phyloP scores from a whole-genome alignment of 1,140 invertebrate species.

The Hermatobates lingyangjiaoensis region DNA sequence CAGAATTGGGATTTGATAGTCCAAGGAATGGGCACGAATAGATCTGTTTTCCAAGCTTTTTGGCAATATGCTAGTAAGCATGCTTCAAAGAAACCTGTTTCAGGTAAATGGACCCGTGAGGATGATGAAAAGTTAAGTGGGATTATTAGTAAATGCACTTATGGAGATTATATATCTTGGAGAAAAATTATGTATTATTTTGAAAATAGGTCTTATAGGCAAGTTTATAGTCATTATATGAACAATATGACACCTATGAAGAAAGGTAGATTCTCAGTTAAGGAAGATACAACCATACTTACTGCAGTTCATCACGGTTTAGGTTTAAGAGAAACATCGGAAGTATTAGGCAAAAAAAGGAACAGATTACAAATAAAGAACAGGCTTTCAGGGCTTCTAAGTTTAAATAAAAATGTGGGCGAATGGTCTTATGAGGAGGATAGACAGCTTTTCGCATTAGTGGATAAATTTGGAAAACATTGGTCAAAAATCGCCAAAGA shows the following conservation, averaged over 20 bases:
- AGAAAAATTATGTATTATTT: neutral
- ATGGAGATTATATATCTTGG: neutral
- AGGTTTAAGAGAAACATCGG: neutral
- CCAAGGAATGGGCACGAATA: neutral
- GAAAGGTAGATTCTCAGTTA: neutral
- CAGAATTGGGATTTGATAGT: neutral
- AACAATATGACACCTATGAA: neutral
- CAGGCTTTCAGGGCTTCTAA: neutral
- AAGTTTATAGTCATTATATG: neutral
- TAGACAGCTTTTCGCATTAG: neutral
- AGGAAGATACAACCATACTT: neutral
- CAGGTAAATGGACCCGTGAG: neutral
- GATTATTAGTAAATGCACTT: neutral
- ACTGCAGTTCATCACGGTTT: neutral
- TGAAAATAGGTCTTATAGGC: neutral
- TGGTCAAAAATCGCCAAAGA: neutral
- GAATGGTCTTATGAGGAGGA: neutral
- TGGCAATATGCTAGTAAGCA: neutral
- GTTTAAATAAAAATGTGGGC: neutral
- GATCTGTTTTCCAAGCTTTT: neutral
- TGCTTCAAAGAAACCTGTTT: neutral
- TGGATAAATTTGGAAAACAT: neutral
- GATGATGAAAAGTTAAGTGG: neutral
- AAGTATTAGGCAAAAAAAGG: neutral
- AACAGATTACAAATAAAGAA: neutral